Evolutionary conservation across 2,888 invertebrate species (phyloP).

Genomic region (Orthonevra nobilis): DNA sequence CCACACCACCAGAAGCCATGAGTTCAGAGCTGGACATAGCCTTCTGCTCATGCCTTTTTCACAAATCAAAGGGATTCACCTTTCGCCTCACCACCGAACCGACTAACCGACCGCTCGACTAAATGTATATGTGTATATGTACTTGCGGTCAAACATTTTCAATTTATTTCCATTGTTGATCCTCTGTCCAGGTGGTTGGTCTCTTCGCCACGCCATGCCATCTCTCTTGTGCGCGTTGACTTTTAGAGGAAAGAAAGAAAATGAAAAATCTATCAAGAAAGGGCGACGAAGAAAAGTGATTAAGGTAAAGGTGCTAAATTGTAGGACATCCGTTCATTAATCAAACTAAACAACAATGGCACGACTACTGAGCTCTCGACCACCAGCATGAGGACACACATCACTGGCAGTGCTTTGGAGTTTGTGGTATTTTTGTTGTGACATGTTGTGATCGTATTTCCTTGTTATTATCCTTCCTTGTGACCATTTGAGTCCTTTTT

Average conservation of each 20-base stretch:
- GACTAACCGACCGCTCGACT: too few species aligned
- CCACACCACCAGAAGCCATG: too few species aligned
- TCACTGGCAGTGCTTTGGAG: background rate
- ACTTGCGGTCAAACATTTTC: slow-evolving; percentile 66
- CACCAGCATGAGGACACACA: background rate
- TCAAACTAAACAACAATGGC: slow-evolving; percentile 54
- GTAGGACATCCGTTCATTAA: slow-evolving; percentile 69
- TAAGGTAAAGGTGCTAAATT: slow-evolving; percentile 69
- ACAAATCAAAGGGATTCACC: slow-evolving; percentile 40
- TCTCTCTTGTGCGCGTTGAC: too few species aligned
- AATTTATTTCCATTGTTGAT: slow-evolving; percentile 69
- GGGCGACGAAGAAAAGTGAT: slow-evolving; percentile 51
- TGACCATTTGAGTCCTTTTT: background rate
- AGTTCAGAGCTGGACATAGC: too few species aligned
- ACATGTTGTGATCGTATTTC: slow-evolving; percentile 56
- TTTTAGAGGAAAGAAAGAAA: slow-evolving; percentile 14
- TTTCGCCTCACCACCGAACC: too few species aligned
- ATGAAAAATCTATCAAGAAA: slow-evolving; percentile 18
- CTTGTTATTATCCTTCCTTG: slow-evolving; percentile 18
- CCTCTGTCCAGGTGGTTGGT: slow-evolving; percentile 60
- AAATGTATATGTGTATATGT: background rate
- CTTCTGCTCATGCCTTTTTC: slow-evolving; percentile 41
- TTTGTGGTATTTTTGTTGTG: slow-evolving; percentile 39
- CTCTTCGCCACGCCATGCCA: too few species aligned
- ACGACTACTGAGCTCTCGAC: too few species aligned